Evolutionary conservation across 2,797 vertebrate genomes (phyloP).

Genomic region (Malacoraja senta): DNA sequence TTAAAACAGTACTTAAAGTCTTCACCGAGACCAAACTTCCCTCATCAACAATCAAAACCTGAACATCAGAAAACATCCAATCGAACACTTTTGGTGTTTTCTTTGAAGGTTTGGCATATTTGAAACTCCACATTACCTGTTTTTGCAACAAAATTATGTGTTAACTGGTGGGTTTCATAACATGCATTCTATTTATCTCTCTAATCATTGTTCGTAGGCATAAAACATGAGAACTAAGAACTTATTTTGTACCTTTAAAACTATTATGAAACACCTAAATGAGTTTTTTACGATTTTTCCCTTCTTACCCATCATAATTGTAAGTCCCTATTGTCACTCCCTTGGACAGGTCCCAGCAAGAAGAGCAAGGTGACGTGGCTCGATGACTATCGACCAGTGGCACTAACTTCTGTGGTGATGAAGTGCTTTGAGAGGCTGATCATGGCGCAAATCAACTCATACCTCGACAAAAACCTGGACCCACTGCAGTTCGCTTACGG

Average conservation of each 20-base stretch:
- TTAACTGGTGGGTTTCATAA: not conserved
- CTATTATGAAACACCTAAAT: not conserved
- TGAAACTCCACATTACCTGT: slow-evolving; percentile 68
- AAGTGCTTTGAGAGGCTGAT: too few species aligned
- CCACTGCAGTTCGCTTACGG: too few species aligned
- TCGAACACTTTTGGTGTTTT: not conserved
- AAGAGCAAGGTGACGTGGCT: too few species aligned
- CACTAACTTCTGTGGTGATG: too few species aligned
- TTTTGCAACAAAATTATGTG: slow-evolving; percentile 31
- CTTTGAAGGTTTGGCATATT: slow-evolving; percentile 42
- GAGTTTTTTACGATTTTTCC: not conserved
- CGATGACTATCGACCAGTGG: too few species aligned
- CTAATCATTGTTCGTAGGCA: not conserved
- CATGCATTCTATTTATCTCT: not conserved
- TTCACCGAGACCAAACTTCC: slow-evolving; percentile 69
- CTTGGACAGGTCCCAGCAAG: not conserved
- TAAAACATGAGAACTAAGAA: not conserved
- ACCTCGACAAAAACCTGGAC: too few species aligned
- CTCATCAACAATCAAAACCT: slow-evolving; percentile 71
- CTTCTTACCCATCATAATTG: not conserved
- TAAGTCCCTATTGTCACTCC: not conserved
- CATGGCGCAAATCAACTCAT: too few species aligned
- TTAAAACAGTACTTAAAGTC: slow-evolving; percentile 62
- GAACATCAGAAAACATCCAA: slow-evolving; percentile 68
- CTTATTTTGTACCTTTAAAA: too few species aligned